Conservation (phyloP, 2,113 vertebrate species). For the Indicator indicator region DNA sequence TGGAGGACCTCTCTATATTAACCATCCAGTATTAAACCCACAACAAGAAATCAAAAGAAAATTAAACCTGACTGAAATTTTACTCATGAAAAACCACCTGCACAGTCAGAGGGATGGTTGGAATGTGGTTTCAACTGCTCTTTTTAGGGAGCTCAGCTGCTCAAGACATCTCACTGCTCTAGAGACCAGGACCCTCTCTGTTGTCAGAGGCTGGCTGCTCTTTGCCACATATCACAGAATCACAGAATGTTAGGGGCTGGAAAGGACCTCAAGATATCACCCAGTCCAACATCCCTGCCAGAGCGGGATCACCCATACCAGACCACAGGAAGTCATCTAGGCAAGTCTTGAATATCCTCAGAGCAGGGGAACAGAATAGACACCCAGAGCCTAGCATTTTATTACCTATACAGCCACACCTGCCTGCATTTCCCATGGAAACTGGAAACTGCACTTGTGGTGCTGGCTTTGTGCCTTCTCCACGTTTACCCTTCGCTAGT, state of each 20-base stretch:
- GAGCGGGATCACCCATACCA: too few species aligned
- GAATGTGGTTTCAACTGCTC: not conserved
- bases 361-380: not conserved
- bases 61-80: not conserved
- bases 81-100: not conserved
- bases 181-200: not conserved
- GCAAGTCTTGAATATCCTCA: too few species aligned
- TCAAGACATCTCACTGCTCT: not conserved
- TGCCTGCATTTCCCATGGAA: not conserved
- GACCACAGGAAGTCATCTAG: too few species aligned
- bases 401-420: not conserved
- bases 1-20: too few species aligned
- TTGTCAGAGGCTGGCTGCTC: not conserved
- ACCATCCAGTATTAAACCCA: too few species aligned
- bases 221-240: not conserved
- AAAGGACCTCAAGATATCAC: too few species aligned
- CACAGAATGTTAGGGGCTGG: too few species aligned
- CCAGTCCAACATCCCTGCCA: too few species aligned
- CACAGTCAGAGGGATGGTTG: not conserved
- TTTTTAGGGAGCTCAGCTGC: not conserved
- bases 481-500: not conserved
- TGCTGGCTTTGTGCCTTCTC: not conserved
- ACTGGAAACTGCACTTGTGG: not conserved
- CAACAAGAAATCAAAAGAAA: not conserved
- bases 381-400: not conserved